Conservation (phyloP, 2,888 invertebrate genomes). For the Phoronis australis region DNA sequence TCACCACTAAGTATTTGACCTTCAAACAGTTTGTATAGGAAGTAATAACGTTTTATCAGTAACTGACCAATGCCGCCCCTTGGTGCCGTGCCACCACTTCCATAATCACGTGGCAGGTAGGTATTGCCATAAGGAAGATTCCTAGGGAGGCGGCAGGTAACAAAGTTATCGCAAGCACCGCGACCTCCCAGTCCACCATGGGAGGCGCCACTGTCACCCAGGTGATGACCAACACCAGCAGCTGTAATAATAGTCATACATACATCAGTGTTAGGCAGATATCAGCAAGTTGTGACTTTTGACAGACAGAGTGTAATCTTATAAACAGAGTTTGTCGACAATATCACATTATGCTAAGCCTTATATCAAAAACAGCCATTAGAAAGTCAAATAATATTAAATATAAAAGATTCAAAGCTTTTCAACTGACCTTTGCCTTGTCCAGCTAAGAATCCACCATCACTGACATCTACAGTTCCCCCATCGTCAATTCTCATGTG, state of each 20-base stretch:
- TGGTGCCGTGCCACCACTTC: slow-evolving; percentile 27
- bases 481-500: slow-evolving; percentile 33
- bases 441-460: slow-evolving; percentile 27
- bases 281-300: too few relatives aligned
- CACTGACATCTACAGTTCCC: slow-evolving; percentile 27
- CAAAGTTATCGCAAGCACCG: slow-evolving; percentile 25
- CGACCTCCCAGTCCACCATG: slow-evolving; percentile 32
- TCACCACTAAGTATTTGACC: too few relatives aligned
- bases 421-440: slow-evolving; percentile 22
- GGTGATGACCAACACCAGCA: slow-evolving; percentile 19
- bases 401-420: too few relatives aligned
- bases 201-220: slow-evolving; percentile 28
- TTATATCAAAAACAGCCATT: too few relatives aligned
- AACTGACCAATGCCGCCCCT: slow-evolving; percentile 24
- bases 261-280: too few relatives aligned
- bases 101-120: slow-evolving; percentile 22
- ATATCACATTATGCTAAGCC: too few relatives aligned
- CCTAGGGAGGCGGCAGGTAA: slow-evolving; percentile 25
- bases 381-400: too few relatives aligned
- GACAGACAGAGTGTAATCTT: too few relatives aligned
- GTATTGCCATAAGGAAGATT: slow-evolving; percentile 26
- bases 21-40: too few relatives aligned
- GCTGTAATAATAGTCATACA: slow-evolving; percentile 12
- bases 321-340: too few relatives aligned
- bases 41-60: neutral